Percentiles rank a stretch among this genome's conserved stretches.
Conservation (phyloP, 2,797 vertebrate genomes). For the Labeo calbasu region DNA sequence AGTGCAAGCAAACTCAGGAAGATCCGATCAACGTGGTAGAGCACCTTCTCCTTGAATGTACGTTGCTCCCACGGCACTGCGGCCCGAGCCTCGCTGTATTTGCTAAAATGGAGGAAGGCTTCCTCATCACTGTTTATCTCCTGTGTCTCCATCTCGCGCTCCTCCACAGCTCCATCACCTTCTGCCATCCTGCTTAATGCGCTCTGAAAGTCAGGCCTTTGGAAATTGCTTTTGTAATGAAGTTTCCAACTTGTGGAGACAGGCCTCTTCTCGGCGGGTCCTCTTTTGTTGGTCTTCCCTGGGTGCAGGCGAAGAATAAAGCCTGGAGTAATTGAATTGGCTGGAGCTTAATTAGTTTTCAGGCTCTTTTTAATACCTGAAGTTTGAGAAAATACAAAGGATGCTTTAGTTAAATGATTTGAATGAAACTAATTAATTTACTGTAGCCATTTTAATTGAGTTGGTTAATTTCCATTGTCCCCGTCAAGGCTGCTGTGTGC, state of each 20-base stretch:
- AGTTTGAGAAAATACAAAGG: neutral
- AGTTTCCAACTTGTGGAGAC: neutral
- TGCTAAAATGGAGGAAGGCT: conserved; percentile 66
- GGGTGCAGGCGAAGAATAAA: neutral
- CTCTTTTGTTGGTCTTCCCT: neutral
- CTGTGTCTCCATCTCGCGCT: conserved; percentile 58
- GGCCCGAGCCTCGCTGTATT: conserved; percentile 62
- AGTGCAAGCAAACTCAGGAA: conserved; percentile 71
- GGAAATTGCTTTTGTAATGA: conserved; percentile 1
- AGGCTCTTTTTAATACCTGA: neutral
- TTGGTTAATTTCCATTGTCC: neutral
- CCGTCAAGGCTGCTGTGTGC: neutral
- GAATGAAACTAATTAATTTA: conserved; percentile 10
- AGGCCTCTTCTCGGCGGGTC: neutral
- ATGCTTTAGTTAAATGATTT: neutral
- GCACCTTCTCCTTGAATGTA: conserved; percentile 73
- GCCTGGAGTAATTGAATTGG: conserved; percentile 3
- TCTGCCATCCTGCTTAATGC: conserved; percentile 66
- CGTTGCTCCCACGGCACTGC: conserved; percentile 75
- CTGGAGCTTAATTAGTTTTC: conserved; percentile 13
- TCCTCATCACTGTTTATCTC: conserved; percentile 59
- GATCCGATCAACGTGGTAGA: conserved; percentile 72
- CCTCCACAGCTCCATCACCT: conserved; percentile 50
- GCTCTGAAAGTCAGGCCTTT: conserved; percentile 23
- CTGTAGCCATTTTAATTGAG: neutral